Percentiles rank a stretch among this genome's conserved stretches.
phyloP scores from a whole-genome alignment of 2,888 invertebrate genomes.

The Bibio marci region DNA sequence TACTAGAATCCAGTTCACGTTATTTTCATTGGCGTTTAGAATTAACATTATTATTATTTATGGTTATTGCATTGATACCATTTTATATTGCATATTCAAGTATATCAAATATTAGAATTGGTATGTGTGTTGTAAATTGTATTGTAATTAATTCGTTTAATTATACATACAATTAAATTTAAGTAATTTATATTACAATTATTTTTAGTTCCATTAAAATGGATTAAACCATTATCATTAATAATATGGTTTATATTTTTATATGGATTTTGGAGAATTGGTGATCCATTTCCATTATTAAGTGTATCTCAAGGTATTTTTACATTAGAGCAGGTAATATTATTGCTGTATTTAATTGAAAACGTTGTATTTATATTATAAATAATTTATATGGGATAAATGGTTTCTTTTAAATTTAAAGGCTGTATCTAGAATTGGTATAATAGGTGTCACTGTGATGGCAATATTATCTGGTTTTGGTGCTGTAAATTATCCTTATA shows the following conservation, averaged over 20 bases:
- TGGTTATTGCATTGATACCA: slow-evolving; percentile 91
- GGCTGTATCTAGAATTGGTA: slow-evolving; percentile 91
- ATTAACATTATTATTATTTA: slow-evolving; percentile 75
- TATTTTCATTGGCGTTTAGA: slow-evolving; percentile 78
- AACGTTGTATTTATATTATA: not conserved
- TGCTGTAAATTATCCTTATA: slow-evolving; percentile 98
- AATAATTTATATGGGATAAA: not conserved
- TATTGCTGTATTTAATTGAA: not conserved
- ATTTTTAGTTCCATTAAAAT: slow-evolving; percentile 52
- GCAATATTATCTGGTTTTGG: slow-evolving; percentile 97
- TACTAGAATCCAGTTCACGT: slow-evolving; percentile 72
- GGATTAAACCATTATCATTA: slow-evolving; percentile 63
- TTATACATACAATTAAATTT: not conserved
- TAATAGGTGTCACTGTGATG: slow-evolving; percentile 99
- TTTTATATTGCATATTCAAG: slow-evolving; percentile 93
- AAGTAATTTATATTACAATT: not conserved
- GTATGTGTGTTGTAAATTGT: slow-evolving; percentile 45
- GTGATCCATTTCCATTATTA: slow-evolving; percentile 94
- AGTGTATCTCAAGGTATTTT: slow-evolving; percentile 88
- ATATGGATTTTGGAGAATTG: slow-evolving; percentile 96
- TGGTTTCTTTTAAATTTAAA: slow-evolving; percentile 24
- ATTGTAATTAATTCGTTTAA: not conserved
- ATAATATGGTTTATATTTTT: slow-evolving; percentile 80
- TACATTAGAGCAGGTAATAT: slow-evolving; percentile 24
- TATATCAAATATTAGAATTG: slow-evolving; percentile 72